Base-by-base conservation (phyloP, 2,797 vertebrate species). In the Cossypha niveicapilla region DNA sequence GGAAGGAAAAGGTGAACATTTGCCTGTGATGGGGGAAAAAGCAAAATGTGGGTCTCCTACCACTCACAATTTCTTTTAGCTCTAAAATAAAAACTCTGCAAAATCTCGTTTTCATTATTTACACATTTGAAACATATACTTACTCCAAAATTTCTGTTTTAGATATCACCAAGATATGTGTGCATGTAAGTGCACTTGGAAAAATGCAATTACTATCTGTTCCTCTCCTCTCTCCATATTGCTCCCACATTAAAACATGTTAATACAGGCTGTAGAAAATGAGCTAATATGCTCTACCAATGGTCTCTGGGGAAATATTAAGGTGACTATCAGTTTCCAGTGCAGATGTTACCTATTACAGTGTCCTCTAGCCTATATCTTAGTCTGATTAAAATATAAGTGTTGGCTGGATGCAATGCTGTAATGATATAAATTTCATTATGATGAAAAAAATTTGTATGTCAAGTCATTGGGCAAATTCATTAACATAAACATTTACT, bases 271-370 rank as follows among this genome's bases (percentile, higher is more conserved):
- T 87, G 81, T 63, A 50, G 56, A 48, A 86, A 86, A 89, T 71
- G 61, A 91, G 53, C 34, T 94, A 47, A 77, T 88, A 27, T 83
- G 65, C 50, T 92, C 57, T 90, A 48, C 45, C 53, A 60, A 3
- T 45, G 18, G 53, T 65, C 81, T 89, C 96, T 74, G 32, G 85
- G 92, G 92, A 75, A 90, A 72, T 57, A 75, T 37, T 74, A 74
- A 78, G 67, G 41, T 82, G 76, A 74, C 50, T 63, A 90, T 88
- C 32, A 72, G 39, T 84, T 79, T 95, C 48, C 53, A 75, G 45
- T 27, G 44, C 84, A 89, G 91, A 85, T 95, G 84, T 87, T 94
- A 30, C 74, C 10, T 88, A 76, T 92, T 81, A 62, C 11, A 54
- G 24, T 58, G 42, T 90, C 51, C 25, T 63, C 28, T 65, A 74